Evolutionary conservation across 2,888 invertebrate genomes (phyloP), one percentile per base, ranked within the genome.

Genomic region (Latrodectus hesperus): DNA sequence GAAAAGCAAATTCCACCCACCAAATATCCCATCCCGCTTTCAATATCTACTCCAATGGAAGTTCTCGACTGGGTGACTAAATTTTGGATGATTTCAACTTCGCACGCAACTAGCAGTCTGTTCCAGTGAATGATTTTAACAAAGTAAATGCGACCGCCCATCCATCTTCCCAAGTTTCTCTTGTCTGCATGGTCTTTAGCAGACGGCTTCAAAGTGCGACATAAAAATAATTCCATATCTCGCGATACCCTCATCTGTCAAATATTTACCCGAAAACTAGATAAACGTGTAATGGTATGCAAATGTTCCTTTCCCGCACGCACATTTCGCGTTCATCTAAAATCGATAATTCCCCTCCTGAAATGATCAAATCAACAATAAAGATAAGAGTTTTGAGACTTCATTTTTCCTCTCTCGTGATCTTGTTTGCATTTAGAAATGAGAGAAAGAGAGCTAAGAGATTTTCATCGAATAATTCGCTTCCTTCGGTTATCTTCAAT

Each of bases 261-360:
- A 84, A 84, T 84, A 73, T 78, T 77, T 84, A 78, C 77, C 77
- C 72, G 49, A 26, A 67, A 83, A 78, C 84, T 75, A 78, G 78
- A 78, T 84, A 84, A 84, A 84, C 77, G 84, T 67, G 78, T 84
- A 84, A 84, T 84, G 72, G 73, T 84, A 84, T 84, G 84, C 73
- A 84, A 84, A 84, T 84, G 77, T 65, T 49, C 55, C 55, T 64
- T 64, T 73, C 71, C 65, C 53, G 65, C 84, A 84, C 84, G 84
- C 84, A 78, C 74, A 73, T 71, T 77, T 76, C 26, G 49, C 22
- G 71, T 71, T 84, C 65, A 84, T 84, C 84, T 78, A 77, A 78
- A 84, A 84, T 84, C 84, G 73, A 84, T 84, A 84, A 77, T 70
- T 67, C 67, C 53, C 65, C 75, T 68, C 73, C 55, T 67, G n/a